A percentile compares a stretch with the other conserved stretches of the same genome.
Conservation (phyloP, 2,888 invertebrate genomes). For the Tuberolachnus salignus region DNA sequence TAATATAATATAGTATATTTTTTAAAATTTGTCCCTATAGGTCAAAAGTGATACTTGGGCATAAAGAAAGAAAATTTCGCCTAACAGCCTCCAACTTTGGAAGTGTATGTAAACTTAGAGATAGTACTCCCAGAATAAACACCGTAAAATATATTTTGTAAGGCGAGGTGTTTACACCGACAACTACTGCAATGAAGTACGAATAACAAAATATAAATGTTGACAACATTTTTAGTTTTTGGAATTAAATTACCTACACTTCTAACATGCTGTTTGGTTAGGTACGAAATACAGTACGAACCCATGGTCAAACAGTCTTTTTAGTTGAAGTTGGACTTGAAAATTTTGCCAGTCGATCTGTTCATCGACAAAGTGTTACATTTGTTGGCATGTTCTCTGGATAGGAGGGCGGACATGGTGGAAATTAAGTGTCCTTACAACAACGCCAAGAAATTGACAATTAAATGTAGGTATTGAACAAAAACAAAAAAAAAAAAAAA, state of each 20-base stretch:
- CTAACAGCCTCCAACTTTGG: constrained; percentile 6
- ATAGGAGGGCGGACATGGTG: neutral
- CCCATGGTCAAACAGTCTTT: neutral
- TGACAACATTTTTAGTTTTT: too few species aligned
- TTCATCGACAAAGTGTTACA: neutral
- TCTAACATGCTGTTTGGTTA: too few species aligned
- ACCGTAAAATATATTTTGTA: constrained; percentile 21
- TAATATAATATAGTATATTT: too few species aligned
- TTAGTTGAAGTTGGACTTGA: neutral
- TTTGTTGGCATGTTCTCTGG: neutral
- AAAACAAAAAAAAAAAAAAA: constrained; percentile 20
- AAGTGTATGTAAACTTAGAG: neutral
- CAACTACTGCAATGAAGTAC: neutral
- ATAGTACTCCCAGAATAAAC: neutral
- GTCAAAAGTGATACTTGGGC: neutral
- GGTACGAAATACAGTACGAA: neutral
- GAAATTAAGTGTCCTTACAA: neutral
- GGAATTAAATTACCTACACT: too few species aligned
- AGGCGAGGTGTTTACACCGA: neutral
- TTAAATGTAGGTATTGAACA: neutral
- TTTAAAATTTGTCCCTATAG: too few species aligned
- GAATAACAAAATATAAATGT: neutral
- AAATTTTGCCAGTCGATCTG: neutral
- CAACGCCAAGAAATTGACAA: neutral
- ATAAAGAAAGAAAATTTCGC: neutral